Conservation (phyloP, 2,113 vertebrate species). For the Ploceus nigricollis region DNA sequence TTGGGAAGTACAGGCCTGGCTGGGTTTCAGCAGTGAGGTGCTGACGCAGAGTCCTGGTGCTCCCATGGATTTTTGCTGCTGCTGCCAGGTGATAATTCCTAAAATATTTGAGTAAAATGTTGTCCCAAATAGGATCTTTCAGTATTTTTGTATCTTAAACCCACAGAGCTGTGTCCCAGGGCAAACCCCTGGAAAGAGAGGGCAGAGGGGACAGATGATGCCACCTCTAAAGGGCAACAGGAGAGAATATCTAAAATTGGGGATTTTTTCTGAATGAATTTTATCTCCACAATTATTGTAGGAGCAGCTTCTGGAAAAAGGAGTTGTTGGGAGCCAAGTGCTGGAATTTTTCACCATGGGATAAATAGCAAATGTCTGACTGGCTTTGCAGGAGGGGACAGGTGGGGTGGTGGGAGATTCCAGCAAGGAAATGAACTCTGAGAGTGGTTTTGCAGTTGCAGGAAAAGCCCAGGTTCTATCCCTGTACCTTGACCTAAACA, state of each 20-base stretch:
- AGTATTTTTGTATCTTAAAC: neutral
- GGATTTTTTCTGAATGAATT: neutral
- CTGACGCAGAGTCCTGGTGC: neutral
- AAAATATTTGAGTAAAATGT: neutral
- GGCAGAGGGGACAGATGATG: neutral
- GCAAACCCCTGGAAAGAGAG: too few relatives aligned
- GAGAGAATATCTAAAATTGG: neutral
- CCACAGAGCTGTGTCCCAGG: accelerated
- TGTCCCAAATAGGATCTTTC: neutral
- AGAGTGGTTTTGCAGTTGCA: neutral
- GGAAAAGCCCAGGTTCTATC: neutral
- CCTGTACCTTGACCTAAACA: neutral
- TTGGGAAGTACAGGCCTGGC: neutral
- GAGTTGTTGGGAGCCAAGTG: neutral
- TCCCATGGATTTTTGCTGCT: neutral
- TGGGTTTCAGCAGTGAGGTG: neutral
- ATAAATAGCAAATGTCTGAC: neutral
- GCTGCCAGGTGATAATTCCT: neutral
- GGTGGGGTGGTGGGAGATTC: neutral
- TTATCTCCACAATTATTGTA: neutral
- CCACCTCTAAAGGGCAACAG: neutral
- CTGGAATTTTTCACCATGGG: neutral
- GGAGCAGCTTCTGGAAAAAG: neutral
- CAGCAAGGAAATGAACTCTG: neutral
- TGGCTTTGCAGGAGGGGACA: neutral